Base-by-base conservation (phyloP, 2,888 invertebrate genomes). In the Pasiphila rectangulata region DNA sequence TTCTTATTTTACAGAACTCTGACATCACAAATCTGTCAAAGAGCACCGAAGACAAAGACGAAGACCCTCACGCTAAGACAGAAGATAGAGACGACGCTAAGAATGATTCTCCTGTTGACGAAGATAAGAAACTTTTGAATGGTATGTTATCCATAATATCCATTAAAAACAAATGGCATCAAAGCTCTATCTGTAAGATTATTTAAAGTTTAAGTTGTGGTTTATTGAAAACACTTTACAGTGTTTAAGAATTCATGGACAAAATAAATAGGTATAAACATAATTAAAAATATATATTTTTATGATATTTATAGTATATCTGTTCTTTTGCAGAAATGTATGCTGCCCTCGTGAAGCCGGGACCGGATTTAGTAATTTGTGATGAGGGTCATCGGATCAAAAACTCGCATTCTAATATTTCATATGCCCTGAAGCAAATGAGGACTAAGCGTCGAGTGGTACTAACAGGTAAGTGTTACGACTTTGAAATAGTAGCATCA, bases 371-470 rank as follows among this genome's bases (percentile, higher is more conserved):
- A 39, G 95, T 98, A 0, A 96, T 98, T 54, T 98, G 98, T 73
- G 98, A 98, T 64, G 98, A 98, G 80, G 98, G 99, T 0, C 99
- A 99, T 78, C 91, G 98, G 12, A 99, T 99, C 58, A 99, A 99
- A 82, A 99, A 99, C 79, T 96, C 98, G 0, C 97, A 98, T 69
- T 98, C 99, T 0, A 97, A 97, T 52, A 98, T 98, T 63, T 98
- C 98, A 0, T 94, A 96, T 72, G 97, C 98, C 0, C 88, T 99
- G 25, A 98, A 98, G 74, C 96, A 96, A 72, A 98, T 99, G 87
- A 91, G 94, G 62, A 98, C 99, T 0, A 96, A 97, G 71, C 92
- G 99, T 9, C 91, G 99, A 54, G 94, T 99, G 9, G 99, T 99
- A 0, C 89, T 99, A 17, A 99, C 99, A 1, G 99, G 89, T 87